Conservation (phyloP, 2,888 invertebrate genomes). For the Caenorhabditis sp. region DNA sequence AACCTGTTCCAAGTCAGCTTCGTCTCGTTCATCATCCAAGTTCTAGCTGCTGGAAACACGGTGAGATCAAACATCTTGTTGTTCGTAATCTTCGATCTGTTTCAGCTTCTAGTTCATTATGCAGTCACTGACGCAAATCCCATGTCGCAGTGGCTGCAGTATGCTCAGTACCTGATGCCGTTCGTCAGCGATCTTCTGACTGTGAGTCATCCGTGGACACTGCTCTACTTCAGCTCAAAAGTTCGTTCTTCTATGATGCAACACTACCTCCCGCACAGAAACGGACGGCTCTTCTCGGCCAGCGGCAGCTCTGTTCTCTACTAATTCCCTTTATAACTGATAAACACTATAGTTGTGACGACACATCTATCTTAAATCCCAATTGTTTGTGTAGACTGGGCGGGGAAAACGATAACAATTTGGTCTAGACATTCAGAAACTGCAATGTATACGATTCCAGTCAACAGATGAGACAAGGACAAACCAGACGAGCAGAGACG, state of each 20-base stretch:
- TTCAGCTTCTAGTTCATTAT: constrained; percentile 32
- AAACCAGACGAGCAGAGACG: constrained; percentile 25
- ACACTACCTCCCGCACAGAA: background rate
- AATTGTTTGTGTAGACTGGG: background rate
- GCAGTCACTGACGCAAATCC: constrained; percentile 17
- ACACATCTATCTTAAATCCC: background rate
- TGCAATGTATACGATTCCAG: background rate
- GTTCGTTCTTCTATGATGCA: constrained; percentile 26
- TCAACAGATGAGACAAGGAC: background rate
- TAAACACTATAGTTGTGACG: no score
- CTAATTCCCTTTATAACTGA: no score
- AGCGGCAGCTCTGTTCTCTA: background rate
- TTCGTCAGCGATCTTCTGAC: constrained; percentile 61
- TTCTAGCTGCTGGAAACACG: constrained; percentile 39
- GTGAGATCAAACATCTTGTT: constrained; percentile 1
- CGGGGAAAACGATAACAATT: background rate
- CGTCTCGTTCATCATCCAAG: constrained; percentile 42
- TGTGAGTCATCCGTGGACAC: constrained; percentile 59
- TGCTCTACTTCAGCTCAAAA: constrained; percentile 55
- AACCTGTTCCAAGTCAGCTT: constrained; percentile 44
- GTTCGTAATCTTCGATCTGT: background rate
- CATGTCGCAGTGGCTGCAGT: constrained; percentile 12
- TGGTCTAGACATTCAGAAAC: background rate
- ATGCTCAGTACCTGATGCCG: constrained; percentile 42
- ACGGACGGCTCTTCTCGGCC: background rate